Conservation (phyloP, 2,113 vertebrate genomes). For the Cebus imitator region DNA sequence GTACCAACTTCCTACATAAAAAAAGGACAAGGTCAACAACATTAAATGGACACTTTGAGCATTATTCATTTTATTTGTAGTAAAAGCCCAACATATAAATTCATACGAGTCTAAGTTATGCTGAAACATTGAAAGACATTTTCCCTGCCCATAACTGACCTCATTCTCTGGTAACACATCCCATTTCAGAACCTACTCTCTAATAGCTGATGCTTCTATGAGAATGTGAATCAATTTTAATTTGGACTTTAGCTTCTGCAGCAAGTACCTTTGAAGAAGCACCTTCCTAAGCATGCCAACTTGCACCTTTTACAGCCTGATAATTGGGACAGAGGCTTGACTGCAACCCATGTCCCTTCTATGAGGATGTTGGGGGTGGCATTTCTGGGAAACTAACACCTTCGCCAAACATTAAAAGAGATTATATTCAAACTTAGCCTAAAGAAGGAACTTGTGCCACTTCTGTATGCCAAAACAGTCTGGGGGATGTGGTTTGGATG, state of each 20-base stretch:
- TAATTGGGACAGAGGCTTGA: slow-evolving; percentile 54
- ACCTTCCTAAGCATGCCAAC: slow-evolving; percentile 52
- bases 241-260: slow-evolving; percentile 61
- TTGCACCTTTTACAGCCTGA: slow-evolving; percentile 61
- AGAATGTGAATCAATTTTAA: slow-evolving; percentile 65
- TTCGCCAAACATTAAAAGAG: neutral
- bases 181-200: slow-evolving; percentile 50
- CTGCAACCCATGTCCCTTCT: slow-evolving; percentile 13
- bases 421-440: neutral
- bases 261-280: slow-evolving; percentile 72
- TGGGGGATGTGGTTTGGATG: neutral
- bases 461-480: neutral
- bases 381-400: neutral
- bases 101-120: slow-evolving; percentile 39
- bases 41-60: slow-evolving; percentile 36
- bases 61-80: slow-evolving; percentile 60
- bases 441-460: neutral
- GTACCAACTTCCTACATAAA: slow-evolving; percentile 38
- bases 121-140: slow-evolving; percentile 54
- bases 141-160: slow-evolving; percentile 63
- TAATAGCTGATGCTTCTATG: slow-evolving; percentile 35
- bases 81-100: slow-evolving; percentile 64
- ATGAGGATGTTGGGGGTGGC: neutral
- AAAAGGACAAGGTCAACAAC: slow-evolving; percentile 53
- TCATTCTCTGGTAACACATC: neutral